These are phyloP conservation scores for Zaprionus obscuricornis DNA, from an alignment of 2,888 invertebrate species.

Conservation along the genomic window DNA sequence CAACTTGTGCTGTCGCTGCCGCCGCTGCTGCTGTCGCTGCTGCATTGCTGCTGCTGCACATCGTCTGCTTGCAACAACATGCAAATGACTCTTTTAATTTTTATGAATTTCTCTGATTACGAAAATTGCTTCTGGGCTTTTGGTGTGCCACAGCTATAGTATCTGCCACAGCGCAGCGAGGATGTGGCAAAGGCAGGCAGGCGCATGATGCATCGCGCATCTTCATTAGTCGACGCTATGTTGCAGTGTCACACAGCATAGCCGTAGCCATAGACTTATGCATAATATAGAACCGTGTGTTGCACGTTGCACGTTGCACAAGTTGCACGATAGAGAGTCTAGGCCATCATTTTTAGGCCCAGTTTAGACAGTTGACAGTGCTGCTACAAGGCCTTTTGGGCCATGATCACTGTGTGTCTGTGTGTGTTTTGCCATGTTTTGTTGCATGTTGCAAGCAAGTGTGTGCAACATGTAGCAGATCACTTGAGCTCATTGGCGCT, in stretches of 20 bases:
- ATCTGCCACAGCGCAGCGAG: slow-evolving; percentile 8
- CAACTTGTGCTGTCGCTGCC: slow-evolving; percentile 32
- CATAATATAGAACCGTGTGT: neutral
- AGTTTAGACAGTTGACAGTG: slow-evolving; percentile 63
- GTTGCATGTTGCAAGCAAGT: slow-evolving; percentile 62
- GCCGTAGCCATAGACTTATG: slow-evolving; percentile 10
- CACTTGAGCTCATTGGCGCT: slow-evolving; percentile 60
- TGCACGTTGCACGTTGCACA: neutral
- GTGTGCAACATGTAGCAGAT: slow-evolving; percentile 24
- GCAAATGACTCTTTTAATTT: slow-evolving; percentile 79
- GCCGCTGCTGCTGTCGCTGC: neutral
- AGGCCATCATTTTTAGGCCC: slow-evolving; percentile 70
- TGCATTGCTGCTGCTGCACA: neutral
- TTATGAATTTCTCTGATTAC: slow-evolving; percentile 79
- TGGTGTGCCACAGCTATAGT: slow-evolving; percentile 30
- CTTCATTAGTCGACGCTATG: slow-evolving; percentile 73
- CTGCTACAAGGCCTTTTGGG: slow-evolving; percentile 43
- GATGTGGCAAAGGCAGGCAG: slow-evolving; percentile 35
- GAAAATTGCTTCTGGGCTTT: slow-evolving; percentile 79
- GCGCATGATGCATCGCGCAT: slow-evolving; percentile 76
- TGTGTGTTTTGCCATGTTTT: slow-evolving; percentile 74
- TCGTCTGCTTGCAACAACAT: slow-evolving; percentile 61
- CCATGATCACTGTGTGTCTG: slow-evolving; percentile 46
- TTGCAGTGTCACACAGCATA: slow-evolving; percentile 58
- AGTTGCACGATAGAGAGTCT: slow-evolving; percentile 22